Evolutionary conservation across 2,113 vertebrate species (phyloP), one percentile per base, ranked within the genome.

Genomic region (Lontra canadensis): DNA sequence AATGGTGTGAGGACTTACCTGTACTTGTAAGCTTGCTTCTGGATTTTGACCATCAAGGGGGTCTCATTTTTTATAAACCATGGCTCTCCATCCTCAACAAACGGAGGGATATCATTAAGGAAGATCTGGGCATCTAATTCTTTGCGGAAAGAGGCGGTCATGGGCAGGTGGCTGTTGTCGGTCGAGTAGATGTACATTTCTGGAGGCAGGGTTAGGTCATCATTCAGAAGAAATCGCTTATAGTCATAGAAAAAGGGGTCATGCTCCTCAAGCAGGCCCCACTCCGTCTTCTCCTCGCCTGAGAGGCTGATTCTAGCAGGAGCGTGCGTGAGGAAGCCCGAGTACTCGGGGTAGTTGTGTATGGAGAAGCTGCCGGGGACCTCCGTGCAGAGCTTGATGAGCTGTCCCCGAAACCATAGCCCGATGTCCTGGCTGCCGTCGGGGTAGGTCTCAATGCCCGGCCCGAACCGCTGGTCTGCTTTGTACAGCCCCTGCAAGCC

Each of bases 401-500:
- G 96, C n/a, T 98, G 98, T 26, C 98, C 85, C 1, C 98, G 95
- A 36, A 98, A 97, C 99, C 99, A 99, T 88, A 99, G 97, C 69
- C 99, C 99, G 42, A 99, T 99, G 10, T 99, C 99, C 97, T 99
- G 98, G 42, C 69, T 95, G 8, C 98, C 98, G 1, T 99, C 99
- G 0, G 98, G 97, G 95, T 99, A 98, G 3, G 96, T 99, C 78
- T 99, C 55, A 2, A 99, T 93, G 20, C 99, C 99, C 0, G 99
- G 99, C 69, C 99, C 99, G 15, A 99, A 99, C 47, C 99, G 98
- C n/a, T 98, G 90, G 86, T 99, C 99, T 0, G 92, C 93, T 44
- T 97, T 99, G 96, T 99, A 99, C 95, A 99, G 98, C 31, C 99
- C 99, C 99, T 99, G 94, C 31, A 13, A 26, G 63, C 6, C 14